Conservation (phyloP, 2,797 vertebrate species). For the Notoglanidium macrostoma region DNA sequence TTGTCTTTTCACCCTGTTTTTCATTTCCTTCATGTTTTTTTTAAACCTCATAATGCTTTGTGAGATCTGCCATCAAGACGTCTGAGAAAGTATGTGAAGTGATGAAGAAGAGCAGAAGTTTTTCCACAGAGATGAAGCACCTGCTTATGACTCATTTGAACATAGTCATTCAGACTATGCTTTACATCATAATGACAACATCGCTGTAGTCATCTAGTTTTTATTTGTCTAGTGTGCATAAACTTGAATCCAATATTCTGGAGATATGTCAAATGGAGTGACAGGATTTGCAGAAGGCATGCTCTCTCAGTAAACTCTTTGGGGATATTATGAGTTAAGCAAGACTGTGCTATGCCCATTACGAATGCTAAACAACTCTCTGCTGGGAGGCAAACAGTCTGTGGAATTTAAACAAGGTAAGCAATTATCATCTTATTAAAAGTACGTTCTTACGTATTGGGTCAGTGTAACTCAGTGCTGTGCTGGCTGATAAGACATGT, state of each 20-base stretch:
- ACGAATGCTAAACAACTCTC: slow-evolving; percentile 57
- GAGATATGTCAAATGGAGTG: slow-evolving; percentile 14
- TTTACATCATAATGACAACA: slow-evolving; percentile 18
- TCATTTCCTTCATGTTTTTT: slow-evolving; percentile 47
- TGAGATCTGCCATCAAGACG: slow-evolving; percentile 44
- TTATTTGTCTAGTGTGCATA: neutral
- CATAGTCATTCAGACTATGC: neutral
- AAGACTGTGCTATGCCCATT: slow-evolving; percentile 24
- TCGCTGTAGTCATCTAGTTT: neutral
- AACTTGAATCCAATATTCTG: slow-evolving; percentile 33
- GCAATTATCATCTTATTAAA: slow-evolving; percentile 34
- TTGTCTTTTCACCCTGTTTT: slow-evolving; percentile 44
- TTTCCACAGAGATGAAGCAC: slow-evolving; percentile 48
- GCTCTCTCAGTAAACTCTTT: slow-evolving; percentile 57
- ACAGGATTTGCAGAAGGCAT: slow-evolving; percentile 24
- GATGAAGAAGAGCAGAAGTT: slow-evolving; percentile 61
- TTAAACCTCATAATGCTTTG: slow-evolving; percentile 39
- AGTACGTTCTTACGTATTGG: slow-evolving; percentile 16
- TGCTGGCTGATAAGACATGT: neutral
- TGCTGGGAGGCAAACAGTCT: slow-evolving; percentile 49
- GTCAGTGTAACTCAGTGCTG: neutral
- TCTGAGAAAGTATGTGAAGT: slow-evolving; percentile 55
- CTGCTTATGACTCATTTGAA: slow-evolving; percentile 46
- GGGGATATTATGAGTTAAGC: slow-evolving; percentile 52
- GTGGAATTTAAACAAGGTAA: slow-evolving; percentile 67